These are phyloP conservation scores for Tachuris rubrigastra DNA, from an alignment of 2,113 vertebrate species.

Conservation along the genomic window DNA sequence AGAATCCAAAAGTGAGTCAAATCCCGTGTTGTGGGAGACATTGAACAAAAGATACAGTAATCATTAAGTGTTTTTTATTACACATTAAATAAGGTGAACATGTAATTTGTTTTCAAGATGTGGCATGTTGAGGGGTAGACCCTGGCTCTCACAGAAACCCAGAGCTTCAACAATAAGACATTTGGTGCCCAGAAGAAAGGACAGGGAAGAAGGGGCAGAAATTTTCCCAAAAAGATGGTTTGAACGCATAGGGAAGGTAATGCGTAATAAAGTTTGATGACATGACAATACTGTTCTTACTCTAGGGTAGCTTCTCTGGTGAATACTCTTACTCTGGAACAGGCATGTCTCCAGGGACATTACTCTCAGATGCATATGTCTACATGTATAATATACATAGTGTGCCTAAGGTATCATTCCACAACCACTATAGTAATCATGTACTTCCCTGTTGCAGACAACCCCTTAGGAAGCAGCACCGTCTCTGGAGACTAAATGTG, in stretches of 20 bases:
- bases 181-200: neutral
- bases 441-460: neutral
- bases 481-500: neutral
- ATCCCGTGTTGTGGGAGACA: neutral
- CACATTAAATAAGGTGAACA: neutral
- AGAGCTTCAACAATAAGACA: neutral
- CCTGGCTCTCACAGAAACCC: neutral
- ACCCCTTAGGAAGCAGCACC: neutral
- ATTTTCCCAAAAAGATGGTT: neutral
- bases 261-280: neutral
- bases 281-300: neutral
- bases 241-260: neutral
- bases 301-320: neutral
- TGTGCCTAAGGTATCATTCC: neutral
- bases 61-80: neutral
- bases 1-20: neutral
- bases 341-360: neutral
- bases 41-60: neutral
- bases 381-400: neutral
- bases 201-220: neutral
- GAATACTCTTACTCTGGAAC: neutral
- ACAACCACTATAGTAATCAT: neutral
- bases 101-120: neutral
- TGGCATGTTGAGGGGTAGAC: neutral
- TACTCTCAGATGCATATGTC: neutral